Evolutionary conservation across 2,113 vertebrate genomes (phyloP).

Genomic region (Uropsilus gracilis): DNA sequence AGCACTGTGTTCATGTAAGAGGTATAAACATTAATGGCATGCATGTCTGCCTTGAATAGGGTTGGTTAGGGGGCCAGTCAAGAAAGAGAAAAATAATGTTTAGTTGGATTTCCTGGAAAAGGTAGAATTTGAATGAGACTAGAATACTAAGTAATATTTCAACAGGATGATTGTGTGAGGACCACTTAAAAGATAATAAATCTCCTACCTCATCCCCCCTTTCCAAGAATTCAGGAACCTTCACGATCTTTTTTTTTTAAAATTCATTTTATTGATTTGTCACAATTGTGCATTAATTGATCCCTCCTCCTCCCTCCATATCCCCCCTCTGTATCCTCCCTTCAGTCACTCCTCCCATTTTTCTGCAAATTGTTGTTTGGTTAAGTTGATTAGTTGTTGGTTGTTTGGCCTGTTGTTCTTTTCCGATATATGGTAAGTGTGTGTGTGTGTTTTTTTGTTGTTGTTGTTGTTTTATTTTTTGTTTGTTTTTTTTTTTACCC

Average conservation of each 20-base stretch:
- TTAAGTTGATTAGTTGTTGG: too few species aligned
- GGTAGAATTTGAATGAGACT: conserved; percentile 44
- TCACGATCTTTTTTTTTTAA: not conserved
- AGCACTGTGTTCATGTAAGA: not conserved
- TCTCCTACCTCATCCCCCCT: not conserved
- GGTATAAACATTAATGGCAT: not conserved
- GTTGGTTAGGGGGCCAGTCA: not conserved
- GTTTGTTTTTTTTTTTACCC: too few species aligned
- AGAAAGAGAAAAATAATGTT: conserved; percentile 28
- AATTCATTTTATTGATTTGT: not conserved
- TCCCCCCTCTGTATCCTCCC: too few species aligned
- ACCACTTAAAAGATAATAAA: conserved; percentile 41
- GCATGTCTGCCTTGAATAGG: conserved; percentile 1
- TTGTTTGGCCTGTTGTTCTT: too few species aligned
- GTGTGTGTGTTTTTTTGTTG: too few species aligned
- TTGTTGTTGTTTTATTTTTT: too few species aligned
- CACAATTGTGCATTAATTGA: too few species aligned
- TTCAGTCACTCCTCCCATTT: too few species aligned
- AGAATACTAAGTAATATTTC: conserved; percentile 20
- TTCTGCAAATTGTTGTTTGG: too few species aligned
- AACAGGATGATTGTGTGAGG: not conserved
- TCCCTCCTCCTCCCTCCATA: too few species aligned
- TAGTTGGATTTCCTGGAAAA: not conserved
- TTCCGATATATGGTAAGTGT: too few species aligned
- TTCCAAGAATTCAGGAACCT: not conserved